Evolutionary conservation across 2,797 vertebrate species (phyloP).

Genomic region (Rhadinocentrus ornatus): DNA sequence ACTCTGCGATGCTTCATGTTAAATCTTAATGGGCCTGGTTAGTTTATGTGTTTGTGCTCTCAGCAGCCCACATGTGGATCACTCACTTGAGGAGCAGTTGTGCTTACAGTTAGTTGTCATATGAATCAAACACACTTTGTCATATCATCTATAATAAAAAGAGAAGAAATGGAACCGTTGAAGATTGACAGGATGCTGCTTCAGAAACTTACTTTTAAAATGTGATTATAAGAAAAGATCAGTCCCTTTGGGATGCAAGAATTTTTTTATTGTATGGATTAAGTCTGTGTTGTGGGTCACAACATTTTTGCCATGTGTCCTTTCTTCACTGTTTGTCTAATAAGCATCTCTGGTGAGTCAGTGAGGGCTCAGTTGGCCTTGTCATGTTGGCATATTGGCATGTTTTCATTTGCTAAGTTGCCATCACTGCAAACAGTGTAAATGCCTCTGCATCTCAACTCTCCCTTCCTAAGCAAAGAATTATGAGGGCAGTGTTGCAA

Average conservation of each 20-base stretch:
- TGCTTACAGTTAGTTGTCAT: not conserved
- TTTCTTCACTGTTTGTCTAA: constrained; percentile 55
- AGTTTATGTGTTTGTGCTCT: constrained; percentile 1
- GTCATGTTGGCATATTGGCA: constrained; percentile 29
- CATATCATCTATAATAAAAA: not conserved
- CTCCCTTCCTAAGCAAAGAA: constrained; percentile 39
- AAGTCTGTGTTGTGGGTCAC: constrained; percentile 60
- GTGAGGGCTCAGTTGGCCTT: constrained; percentile 7
- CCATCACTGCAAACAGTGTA: constrained; percentile 41
- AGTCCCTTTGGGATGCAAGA: constrained; percentile 38
- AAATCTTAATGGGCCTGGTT: not conserved
- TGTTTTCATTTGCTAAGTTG: constrained; percentile 42
- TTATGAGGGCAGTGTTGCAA: constrained; percentile 43
- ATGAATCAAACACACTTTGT: constrained; percentile 1
- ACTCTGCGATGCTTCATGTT: not conserved
- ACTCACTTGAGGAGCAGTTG: not conserved
- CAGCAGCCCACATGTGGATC: not conserved
- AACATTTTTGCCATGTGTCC: constrained; percentile 46
- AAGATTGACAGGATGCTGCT: constrained; percentile 1
- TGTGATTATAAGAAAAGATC: constrained; percentile 14
- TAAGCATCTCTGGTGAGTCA: constrained; percentile 46
- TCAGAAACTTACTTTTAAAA: constrained; percentile 12
- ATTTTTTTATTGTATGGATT: constrained; percentile 32
- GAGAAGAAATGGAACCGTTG: not conserved
- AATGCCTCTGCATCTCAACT: constrained; percentile 36